Base-by-base conservation (phyloP, 2,888 invertebrate genomes). In the Ashinkailepas kermadecensis region DNA sequence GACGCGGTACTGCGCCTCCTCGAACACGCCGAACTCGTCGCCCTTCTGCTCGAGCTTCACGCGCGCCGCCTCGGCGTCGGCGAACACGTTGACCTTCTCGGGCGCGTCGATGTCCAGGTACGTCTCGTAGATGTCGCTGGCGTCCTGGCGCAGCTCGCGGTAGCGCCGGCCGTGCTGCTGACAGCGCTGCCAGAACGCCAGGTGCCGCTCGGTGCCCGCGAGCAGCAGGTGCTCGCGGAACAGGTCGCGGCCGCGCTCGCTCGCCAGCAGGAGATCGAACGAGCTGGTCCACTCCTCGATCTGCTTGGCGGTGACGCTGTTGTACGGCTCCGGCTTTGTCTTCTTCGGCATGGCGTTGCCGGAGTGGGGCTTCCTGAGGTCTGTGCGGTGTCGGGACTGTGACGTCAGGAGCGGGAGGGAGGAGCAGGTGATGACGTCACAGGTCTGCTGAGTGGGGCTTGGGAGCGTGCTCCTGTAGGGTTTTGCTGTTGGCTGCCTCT, bases 181-280 rank as follows among this genome's bases (percentile, higher is more conserved):
- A 54, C 74, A 74, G 54, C 74, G 74, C 74, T 54, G 54, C 74
- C 74, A 74, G 74, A 74, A 74, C 74, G 54, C 74, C 13, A 74
- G 74, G 74, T 74, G 25, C 7, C 74, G 74, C 74, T 74, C 74
- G 74, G 13, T 74, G 74, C 74, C 74, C 18, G 54, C 74, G 54
- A 54, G 25, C 54, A 74, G 74, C 9, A 74, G 74, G 74, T 74
- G 74, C 13, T 74, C 74, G 54, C 54, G 54, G 74, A 74, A 74
- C 74, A 74, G 54, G 74, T 54, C 74, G 54, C 74, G 74, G 54
- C 74, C 74, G 54, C 74, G 74, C 8, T 74, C 74, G 74, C 74
- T 74, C 54, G 74, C 39, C 21, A 74, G 74, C 39, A 74, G 74
- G 54, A 6, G 13, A 54, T 74, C 74, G 21, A 74, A 74, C 13